phyloP scores from a whole-genome alignment of 92 coral and sea anemone genomes.

The Diadumene lineata region DNA sequence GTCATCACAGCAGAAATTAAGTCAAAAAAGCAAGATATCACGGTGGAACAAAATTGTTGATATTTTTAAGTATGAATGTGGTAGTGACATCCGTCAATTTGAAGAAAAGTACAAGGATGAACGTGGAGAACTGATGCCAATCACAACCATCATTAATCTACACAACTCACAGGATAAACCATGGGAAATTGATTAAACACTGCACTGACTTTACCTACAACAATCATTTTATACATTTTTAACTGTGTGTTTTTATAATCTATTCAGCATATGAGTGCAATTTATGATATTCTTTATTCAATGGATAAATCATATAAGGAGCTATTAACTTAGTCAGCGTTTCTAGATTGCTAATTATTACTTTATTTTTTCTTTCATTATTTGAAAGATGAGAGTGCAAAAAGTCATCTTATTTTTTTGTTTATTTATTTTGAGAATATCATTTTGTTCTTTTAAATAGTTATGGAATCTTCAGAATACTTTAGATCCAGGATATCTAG shows the following conservation, averaged over 20 bases:
- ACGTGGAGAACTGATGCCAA: conserved; percentile 89
- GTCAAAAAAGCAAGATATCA: conserved; percentile 94
- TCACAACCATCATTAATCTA: conserved; percentile 86
- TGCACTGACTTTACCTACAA: too few species aligned
- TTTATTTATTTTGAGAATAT: conserved; percentile 1
- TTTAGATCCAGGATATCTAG: background rate
- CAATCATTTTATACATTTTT: conserved; percentile 9
- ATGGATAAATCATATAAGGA: background rate
- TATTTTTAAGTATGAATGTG: conserved; percentile 89
- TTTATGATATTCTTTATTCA: background rate
- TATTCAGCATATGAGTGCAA: conserved; percentile 6
- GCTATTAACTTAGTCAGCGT: background rate
- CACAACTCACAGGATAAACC: conserved; percentile 85
- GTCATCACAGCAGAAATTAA: conserved; percentile 87
- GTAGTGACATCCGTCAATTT: conserved; percentile 83
- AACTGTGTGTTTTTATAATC: background rate
- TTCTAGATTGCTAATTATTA: background rate
- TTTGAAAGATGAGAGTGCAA: conserved; percentile 2
- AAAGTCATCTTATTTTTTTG: background rate
- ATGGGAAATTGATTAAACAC: conserved; percentile 24
- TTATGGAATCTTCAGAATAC: background rate
- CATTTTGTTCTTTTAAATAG: background rate
- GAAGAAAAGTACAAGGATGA: conserved; percentile 97
- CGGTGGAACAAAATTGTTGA: conserved; percentile 98
- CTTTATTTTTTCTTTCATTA: conserved; percentile 11